Evolutionary conservation across 2,797 vertebrate genomes (phyloP), one percentile per base, ranked within the genome.

Genomic region (Sebastes hopkinsi): DNA sequence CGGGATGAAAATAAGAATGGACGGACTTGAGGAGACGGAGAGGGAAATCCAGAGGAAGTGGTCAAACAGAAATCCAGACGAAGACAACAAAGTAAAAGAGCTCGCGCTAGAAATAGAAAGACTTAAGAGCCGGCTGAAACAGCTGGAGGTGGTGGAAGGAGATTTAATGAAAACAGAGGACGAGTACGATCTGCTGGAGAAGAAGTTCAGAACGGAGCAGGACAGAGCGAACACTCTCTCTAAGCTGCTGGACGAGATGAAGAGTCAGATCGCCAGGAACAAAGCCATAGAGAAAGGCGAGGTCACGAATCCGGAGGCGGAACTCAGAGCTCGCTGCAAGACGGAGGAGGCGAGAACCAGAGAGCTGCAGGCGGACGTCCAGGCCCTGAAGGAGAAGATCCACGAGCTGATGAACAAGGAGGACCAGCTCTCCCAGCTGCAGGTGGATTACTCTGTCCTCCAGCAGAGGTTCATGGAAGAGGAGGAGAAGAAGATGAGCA

Each of bases 131-230:
- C 95, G 97, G 3, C 96, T 99, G 12, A 96, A 98, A 80, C 97
- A 98, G 18, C 73, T 99, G n/a, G 98, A 99, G 89, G 97, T 99
- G 77, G 97, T 99, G 8, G 97, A 99, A 88, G 98, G 98, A 64
- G 98, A 99, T 88, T 81, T 99, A 84, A 97, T 99, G 96, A 99
- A 99, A 90, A 99, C 98, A 0, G 99, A 99, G 90, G 98, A 99
- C 18, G 97, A 99, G 81, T 99, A 98, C 30, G 98, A 98, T 71
- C 95, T 98, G 59, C 92, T 99, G 74, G 97, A 99, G 94, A 97
- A 97, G 93, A 99, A 97, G 81, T 98, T 97, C 89, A 94, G 96
- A 83, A 98, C 94, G 0, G 98, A 99, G 89, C 97, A 98, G 90
- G 98, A 99, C 84, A 99, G 97, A 87, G 98, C 98, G 3, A 97